phyloP scores from a whole-genome alignment of 2,797 vertebrate genomes.

The Pelochelys cantorii region DNA sequence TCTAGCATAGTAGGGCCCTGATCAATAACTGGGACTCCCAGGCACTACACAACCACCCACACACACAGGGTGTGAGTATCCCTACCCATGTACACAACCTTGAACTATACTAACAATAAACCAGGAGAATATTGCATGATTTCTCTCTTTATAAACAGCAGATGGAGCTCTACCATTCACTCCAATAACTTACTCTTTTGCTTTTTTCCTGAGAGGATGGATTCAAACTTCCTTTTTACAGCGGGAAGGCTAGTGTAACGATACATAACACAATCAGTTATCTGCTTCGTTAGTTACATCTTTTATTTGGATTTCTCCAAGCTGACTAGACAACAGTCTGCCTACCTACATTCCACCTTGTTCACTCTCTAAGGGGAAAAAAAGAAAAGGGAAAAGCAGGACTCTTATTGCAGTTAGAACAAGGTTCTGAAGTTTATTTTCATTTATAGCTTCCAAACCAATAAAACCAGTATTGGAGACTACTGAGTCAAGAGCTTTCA shows the following conservation, averaged over 20 bases:
- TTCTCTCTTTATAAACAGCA: conserved; percentile 20
- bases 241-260: neutral
- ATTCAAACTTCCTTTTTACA: neutral
- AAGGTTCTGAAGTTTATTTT: neutral
- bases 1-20: neutral
- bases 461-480: neutral
- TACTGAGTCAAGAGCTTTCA: neutral
- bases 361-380: neutral
- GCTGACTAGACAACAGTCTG: neutral
- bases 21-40: neutral
- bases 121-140: neutral
- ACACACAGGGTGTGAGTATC: neutral
- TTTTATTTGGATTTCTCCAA: neutral
- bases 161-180: conserved; percentile 48
- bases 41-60: neutral
- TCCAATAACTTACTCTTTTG: neutral
- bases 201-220: neutral
- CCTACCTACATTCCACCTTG: neutral
- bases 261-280: neutral
- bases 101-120: neutral
- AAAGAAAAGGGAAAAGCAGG: neutral
- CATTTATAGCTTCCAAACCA: neutral
- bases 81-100: neutral
- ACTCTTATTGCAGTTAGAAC: neutral
- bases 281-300: neutral